A percentile compares a stretch with the other conserved stretches of the same genome.
Evolutionary conservation across 2,113 vertebrate species (phyloP).

Genomic region (Gambusia holbrooki): DNA sequence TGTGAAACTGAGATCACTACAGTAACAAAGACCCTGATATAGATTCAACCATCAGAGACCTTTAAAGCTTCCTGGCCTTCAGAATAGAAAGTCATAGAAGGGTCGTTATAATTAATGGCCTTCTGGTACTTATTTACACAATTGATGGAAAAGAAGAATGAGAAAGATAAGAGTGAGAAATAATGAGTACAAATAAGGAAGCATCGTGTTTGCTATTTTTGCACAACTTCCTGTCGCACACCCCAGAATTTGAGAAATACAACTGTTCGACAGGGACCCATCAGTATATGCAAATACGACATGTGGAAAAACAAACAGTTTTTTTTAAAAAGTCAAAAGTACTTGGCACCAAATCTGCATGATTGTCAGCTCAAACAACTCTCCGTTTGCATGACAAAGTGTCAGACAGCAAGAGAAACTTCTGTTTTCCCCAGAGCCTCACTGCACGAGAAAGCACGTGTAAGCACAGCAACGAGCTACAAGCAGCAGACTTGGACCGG

Average conservation of each 20-base stretch:
- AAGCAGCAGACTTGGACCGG: conserved; percentile 9
- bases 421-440: neutral
- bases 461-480: neutral
- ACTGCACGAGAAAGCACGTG: neutral
- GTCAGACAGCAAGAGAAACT: conserved; percentile 2
- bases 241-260: conserved; percentile 59
- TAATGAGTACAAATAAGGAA: conserved; percentile 56
- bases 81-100: neutral
- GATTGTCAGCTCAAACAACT: conserved; percentile 7
- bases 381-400: conserved; percentile 13
- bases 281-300: neutral
- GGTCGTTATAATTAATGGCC: conserved; percentile 44
- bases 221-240: conserved; percentile 70
- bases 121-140: conserved; percentile 51
- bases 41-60: conserved; percentile 17
- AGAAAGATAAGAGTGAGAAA: conserved; percentile 46
- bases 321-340: conserved; percentile 1
- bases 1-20: neutral
- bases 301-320: neutral
- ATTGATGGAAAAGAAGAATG: conserved; percentile 59
- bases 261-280: conserved; percentile 19
- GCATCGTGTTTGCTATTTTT: conserved; percentile 66
- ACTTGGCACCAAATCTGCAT: neutral
- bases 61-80: conserved; percentile 1
- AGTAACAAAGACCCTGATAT: neutral